phyloP scores from a whole-genome alignment of 2,113 vertebrate genomes.

The Aleadryas rufinucha region DNA sequence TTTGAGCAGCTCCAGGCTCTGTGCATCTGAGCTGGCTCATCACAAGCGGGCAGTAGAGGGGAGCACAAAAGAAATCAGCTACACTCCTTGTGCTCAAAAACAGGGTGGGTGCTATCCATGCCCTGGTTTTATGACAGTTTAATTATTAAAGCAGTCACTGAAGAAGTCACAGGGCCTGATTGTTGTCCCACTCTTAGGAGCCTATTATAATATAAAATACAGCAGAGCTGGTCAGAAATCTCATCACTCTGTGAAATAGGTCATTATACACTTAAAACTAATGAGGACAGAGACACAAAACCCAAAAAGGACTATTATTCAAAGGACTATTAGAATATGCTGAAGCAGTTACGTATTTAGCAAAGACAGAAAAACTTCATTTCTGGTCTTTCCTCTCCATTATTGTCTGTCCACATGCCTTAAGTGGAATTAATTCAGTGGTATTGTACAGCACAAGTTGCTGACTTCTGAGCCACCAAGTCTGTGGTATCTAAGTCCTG shows the following conservation, averaged over 20 bases:
- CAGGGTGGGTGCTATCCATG: background rate
- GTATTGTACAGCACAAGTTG: background rate
- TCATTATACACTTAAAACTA: background rate
- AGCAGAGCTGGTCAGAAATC: background rate
- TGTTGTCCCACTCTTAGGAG: background rate
- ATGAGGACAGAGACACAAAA: background rate
- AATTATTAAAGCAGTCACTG: background rate
- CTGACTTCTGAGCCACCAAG: background rate
- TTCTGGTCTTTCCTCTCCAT: background rate
- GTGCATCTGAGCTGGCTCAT: background rate
- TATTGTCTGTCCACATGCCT: background rate
- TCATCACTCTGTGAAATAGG: background rate
- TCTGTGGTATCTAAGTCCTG: background rate
- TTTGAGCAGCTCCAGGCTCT: background rate
- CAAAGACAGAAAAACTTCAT: background rate
- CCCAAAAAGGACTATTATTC: background rate
- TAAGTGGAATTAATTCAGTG: background rate
- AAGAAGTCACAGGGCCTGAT: background rate
- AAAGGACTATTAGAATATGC: no score
- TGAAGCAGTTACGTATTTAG: background rate
- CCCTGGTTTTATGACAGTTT: background rate
- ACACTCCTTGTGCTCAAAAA: rapidly evolving
- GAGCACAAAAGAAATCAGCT: background rate
- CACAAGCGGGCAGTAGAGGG: rapidly evolving
- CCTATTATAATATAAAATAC: background rate